These are phyloP conservation scores for Pomatostomus ruficeps DNA, from an alignment of 2,113 vertebrate genomes.

Conservation along the genomic window DNA sequence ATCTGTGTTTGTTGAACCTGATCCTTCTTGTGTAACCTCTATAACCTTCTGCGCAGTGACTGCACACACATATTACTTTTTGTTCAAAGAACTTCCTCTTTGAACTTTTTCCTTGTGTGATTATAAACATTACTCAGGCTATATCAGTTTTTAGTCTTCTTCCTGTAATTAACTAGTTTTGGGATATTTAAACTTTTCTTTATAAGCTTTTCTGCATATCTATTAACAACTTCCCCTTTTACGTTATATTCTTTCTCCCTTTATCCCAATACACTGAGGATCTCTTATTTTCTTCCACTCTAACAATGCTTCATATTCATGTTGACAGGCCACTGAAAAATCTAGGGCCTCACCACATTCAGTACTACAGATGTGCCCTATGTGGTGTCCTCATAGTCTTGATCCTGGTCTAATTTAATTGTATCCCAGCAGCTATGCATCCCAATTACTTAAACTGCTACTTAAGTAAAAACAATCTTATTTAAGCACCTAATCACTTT, in stretches of 20 bases:
- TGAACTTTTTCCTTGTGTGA: background rate
- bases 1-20: background rate
- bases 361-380: background rate
- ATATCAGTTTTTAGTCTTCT: background rate
- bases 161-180: background rate
- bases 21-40: background rate
- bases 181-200: background rate
- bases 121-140: background rate
- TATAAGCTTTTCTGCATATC: background rate
- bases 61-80: background rate
- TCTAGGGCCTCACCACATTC: accelerated
- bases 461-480: background rate
- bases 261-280: background rate
- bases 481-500: background rate
- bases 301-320: background rate
- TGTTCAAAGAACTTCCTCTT: background rate
- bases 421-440: background rate
- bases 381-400: background rate
- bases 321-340: background rate
- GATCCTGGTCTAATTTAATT: background rate
- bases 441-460: background rate
- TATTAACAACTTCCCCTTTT: background rate
- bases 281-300: background rate
- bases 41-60: background rate
- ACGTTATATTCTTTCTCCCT: background rate